Conservation (phyloP, 1,140 invertebrate genomes). For the Pseudomyrmex pallidus region DNA sequence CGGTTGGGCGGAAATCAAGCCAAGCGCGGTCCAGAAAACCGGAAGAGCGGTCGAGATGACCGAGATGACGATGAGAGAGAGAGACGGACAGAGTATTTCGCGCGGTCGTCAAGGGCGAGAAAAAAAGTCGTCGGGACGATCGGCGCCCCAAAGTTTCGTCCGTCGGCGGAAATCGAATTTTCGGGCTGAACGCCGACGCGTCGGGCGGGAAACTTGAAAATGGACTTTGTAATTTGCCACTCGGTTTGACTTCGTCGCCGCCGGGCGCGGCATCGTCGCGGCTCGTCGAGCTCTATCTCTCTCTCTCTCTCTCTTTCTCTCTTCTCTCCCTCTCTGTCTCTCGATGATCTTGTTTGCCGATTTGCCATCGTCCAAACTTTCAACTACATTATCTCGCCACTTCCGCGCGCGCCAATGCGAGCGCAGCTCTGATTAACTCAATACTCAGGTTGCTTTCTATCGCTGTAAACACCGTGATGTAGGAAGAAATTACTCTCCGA, state of each 20-base stretch:
- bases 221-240: slow-evolving; percentile 64
- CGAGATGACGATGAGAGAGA: slow-evolving; percentile 1
- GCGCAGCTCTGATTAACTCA: slow-evolving; percentile 51
- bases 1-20: slow-evolving; percentile 35
- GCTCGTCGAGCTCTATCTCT: slow-evolving; percentile 17
- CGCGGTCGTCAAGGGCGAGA: slow-evolving; percentile 46
- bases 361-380: slow-evolving; percentile 55
- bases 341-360: slow-evolving; percentile 50
- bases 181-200: slow-evolving; percentile 42
- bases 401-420: slow-evolving; percentile 44
- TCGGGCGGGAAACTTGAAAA: slow-evolving; percentile 61
- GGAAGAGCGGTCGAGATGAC: slow-evolving; percentile 24
- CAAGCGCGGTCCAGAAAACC: slow-evolving; percentile 7
- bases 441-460: slow-evolving; percentile 11
- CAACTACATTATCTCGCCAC: slow-evolving; percentile 33
- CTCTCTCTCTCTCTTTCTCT: no score
- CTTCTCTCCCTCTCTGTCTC: no score
- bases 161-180: slow-evolving; percentile 67
- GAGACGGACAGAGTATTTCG: slow-evolving; percentile 21
- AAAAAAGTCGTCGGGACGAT: slow-evolving; percentile 48
- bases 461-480: slow-evolving; percentile 20
- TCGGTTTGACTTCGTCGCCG: slow-evolving; percentile 51
- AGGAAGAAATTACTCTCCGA: not conserved
- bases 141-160: slow-evolving; percentile 41
- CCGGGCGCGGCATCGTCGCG: slow-evolving; percentile 15